Evolutionary conservation across 1,140 invertebrate genomes (phyloP).

Genomic region (Teleopsis dalmanni): DNA sequence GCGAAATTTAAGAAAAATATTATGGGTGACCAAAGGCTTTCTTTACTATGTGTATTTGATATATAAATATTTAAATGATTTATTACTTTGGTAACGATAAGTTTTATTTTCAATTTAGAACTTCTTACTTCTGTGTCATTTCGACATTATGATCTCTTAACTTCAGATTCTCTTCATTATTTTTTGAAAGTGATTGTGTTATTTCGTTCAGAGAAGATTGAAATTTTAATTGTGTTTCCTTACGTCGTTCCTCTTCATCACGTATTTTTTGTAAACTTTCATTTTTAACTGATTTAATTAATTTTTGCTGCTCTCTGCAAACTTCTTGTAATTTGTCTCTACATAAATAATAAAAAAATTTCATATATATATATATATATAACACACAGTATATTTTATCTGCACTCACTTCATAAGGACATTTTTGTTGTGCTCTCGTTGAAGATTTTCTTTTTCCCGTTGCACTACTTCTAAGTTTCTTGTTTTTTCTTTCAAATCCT

Average conservation of each 20-base stretch:
- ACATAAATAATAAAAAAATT: not conserved
- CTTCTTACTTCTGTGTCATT: conserved; percentile 67
- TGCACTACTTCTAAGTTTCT: conserved; percentile 56
- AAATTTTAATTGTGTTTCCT: conserved; percentile 80
- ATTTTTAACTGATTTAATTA: conserved; percentile 77
- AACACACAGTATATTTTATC: not conserved
- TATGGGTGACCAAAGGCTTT: too few species aligned
- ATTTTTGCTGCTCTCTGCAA: conserved; percentile 82
- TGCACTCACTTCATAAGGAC: conserved; percentile 60
- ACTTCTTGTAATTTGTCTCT: conserved; percentile 75
- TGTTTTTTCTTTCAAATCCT: conserved; percentile 57
- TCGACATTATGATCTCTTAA: conserved; percentile 80
- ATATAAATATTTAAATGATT: too few species aligned
- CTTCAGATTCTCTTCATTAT: conserved; percentile 79
- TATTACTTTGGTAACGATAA: not conserved
- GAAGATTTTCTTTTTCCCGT: conserved; percentile 75
- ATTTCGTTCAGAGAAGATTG: conserved; percentile 79
- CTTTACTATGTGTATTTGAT: too few species aligned
- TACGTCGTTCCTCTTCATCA: conserved; percentile 81
- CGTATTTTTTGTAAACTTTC: conserved; percentile 49
- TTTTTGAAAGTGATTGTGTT: conserved; percentile 72
- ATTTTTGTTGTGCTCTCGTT: conserved; percentile 74
- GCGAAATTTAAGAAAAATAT: too few species aligned
- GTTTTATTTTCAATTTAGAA: not conserved
- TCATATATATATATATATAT: not conserved